Percentiles rank a stretch among this genome's conserved stretches.
Evolutionary conservation across 1,140 invertebrate species (phyloP).

Genomic region (Potamilus streckersoni): DNA sequence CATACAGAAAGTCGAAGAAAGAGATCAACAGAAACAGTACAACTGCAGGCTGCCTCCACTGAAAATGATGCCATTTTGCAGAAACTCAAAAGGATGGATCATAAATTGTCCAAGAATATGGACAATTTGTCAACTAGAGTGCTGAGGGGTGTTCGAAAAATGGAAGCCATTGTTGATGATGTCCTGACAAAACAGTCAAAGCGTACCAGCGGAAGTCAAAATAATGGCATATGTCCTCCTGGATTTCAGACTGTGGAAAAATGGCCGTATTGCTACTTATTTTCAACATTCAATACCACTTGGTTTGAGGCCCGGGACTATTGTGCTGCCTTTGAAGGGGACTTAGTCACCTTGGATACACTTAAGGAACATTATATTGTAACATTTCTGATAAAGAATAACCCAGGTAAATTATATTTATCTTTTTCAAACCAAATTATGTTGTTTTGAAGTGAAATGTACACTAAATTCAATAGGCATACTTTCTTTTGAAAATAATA

Average conservation of each 20-base stretch:
- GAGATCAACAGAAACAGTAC: no score
- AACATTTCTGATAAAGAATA: slow-evolving; percentile 48
- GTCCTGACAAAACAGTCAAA: background rate
- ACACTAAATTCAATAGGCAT: background rate
- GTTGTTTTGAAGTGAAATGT: background rate
- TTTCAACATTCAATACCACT: slow-evolving; percentile 51
- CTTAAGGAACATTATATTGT: slow-evolving; percentile 51
- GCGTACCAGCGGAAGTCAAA: background rate
- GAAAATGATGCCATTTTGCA: no score
- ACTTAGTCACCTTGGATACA: slow-evolving; percentile 44
- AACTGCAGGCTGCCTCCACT: no score
- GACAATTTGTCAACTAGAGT: slow-evolving; percentile 37
- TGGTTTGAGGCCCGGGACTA: slow-evolving; percentile 54
- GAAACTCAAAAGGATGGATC: slow-evolving; percentile 14
- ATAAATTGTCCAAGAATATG: slow-evolving; percentile 39
- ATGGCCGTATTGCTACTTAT: slow-evolving; percentile 49
- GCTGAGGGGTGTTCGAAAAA: slow-evolving; percentile 37
- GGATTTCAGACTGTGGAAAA: slow-evolving; percentile 39
- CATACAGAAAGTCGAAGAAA: no score
- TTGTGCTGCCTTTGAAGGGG: slow-evolving; percentile 48
- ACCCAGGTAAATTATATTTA: slow-evolving; percentile 43
- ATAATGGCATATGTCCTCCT: slow-evolving; percentile 36
- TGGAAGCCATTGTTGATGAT: slow-evolving; percentile 34
- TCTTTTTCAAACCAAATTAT: background rate
- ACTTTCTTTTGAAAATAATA: background rate